Percentiles rank a stretch among this genome's conserved stretches.
Evolutionary conservation across 2,797 vertebrate genomes (phyloP).

Genomic region (Sebastes paucispinis): DNA sequence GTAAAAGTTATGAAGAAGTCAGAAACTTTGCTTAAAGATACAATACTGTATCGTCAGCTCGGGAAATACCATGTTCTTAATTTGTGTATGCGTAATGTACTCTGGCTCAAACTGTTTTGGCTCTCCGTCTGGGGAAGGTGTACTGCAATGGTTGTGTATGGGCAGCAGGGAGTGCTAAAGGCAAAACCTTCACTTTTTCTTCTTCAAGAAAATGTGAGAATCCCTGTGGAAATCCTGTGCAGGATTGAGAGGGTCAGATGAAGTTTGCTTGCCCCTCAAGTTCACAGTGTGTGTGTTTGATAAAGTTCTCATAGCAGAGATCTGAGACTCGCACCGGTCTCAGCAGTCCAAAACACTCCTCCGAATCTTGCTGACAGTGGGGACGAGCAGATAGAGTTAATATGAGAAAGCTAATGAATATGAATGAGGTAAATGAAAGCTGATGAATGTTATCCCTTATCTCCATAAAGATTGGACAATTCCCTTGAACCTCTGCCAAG

Average conservation of each 20-base stretch:
- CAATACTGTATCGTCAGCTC: neutral
- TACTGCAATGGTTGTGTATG: constrained; percentile 10
- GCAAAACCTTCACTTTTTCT: constrained; percentile 28
- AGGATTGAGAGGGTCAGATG: constrained; percentile 57
- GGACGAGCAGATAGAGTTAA: constrained; percentile 61
- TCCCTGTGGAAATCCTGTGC: constrained; percentile 41
- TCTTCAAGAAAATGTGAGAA: constrained; percentile 44
- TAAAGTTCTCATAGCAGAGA: constrained; percentile 69
- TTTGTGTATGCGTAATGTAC: neutral
- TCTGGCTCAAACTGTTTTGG: neutral
- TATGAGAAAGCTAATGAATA: constrained; percentile 74
- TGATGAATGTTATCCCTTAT: constrained; percentile 81
- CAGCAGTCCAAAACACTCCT: constrained; percentile 63
- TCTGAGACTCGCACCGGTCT: constrained; percentile 53
- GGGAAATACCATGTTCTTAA: neutral
- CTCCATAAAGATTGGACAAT: constrained; percentile 79
- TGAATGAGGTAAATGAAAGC: constrained; percentile 79
- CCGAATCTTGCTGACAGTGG: constrained; percentile 68
- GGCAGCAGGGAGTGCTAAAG: constrained; percentile 61
- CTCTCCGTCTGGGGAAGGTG: neutral
- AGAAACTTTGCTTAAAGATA: neutral
- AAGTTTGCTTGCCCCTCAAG: constrained; percentile 63
- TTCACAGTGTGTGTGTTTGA: constrained; percentile 63
- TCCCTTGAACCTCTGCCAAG: constrained; percentile 81
- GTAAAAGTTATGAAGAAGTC: neutral